Conservation (phyloP, 2,113 vertebrate species). For the Muntiacus muntjak region DNA sequence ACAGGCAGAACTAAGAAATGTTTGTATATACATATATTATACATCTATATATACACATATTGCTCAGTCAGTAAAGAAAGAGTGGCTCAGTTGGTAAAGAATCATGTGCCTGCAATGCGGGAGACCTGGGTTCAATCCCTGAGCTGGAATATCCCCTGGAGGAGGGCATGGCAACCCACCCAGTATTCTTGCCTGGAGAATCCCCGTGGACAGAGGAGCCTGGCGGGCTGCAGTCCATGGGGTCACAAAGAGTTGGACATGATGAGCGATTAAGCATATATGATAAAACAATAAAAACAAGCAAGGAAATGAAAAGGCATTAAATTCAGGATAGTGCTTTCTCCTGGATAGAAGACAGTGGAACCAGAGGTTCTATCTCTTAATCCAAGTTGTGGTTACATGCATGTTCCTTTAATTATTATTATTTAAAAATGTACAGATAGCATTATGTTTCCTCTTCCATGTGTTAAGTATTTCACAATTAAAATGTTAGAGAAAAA, state of each 20-base stretch:
- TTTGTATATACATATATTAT: background rate
- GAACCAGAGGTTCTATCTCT: background rate
- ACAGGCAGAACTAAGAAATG: background rate
- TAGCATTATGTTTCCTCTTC: background rate
- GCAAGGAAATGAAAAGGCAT: background rate
- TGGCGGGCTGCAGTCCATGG: background rate
- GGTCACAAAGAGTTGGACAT: background rate
- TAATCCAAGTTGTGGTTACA: background rate
- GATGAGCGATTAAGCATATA: rapidly evolving
- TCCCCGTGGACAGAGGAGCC: background rate
- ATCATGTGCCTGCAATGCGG: background rate
- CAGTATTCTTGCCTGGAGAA: background rate
- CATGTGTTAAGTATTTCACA: background rate
- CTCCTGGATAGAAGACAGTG: background rate
- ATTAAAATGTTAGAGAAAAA: background rate
- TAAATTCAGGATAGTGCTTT: background rate
- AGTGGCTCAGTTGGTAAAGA: background rate
- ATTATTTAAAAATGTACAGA: background rate
- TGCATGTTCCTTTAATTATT: background rate
- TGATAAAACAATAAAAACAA: background rate
- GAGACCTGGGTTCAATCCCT: background rate
- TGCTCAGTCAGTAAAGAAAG: background rate
- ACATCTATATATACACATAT: background rate
- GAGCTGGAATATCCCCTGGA: background rate
- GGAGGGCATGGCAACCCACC: background rate